phyloP scores from a whole-genome alignment of 2,888 invertebrate genomes.

The Spodoptera picta region DNA sequence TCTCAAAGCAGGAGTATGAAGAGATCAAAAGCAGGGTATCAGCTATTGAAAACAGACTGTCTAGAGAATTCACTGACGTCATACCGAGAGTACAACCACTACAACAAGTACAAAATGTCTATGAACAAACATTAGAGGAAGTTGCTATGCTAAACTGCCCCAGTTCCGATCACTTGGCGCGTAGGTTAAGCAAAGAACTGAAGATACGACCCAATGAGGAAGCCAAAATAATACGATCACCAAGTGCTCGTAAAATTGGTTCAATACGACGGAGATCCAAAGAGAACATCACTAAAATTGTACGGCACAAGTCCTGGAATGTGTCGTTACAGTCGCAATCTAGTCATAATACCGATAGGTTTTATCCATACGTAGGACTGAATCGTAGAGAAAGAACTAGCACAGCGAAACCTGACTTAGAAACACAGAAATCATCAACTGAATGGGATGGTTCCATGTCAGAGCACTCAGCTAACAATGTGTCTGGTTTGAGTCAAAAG shows the following conservation, averaged over 20 bases:
- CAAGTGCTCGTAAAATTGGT: conserved; percentile 94
- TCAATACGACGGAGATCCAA: conserved; percentile 92
- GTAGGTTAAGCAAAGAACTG: conserved; percentile 91
- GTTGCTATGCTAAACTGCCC: conserved; percentile 90
- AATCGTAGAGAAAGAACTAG: conserved; percentile 81
- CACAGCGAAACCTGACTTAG: conserved; percentile 71
- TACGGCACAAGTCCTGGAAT: conserved; percentile 91
- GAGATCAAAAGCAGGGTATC: conserved; percentile 93
- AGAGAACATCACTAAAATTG: conserved; percentile 88
- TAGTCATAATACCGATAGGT: conserved; percentile 78
- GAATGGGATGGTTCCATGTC: conserved; percentile 75
- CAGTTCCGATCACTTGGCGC: conserved; percentile 91
- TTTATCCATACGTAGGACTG: conserved; percentile 87
- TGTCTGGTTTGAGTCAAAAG: conserved; percentile 72
- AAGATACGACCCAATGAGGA: conserved; percentile 92
- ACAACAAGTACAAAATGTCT: conserved; percentile 91
- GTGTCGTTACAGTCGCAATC: conserved; percentile 81
- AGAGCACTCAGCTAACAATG: conserved; percentile 71
- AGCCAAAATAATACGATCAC: conserved; percentile 92
- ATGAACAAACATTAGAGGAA: conserved; percentile 92
- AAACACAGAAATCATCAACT: conserved; percentile 62
- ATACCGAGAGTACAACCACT: conserved; percentile 86
- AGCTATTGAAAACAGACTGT: conserved; percentile 91
- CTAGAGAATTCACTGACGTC: conserved; percentile 90
- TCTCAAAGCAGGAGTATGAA: conserved; percentile 93